Evolutionary conservation across 2,888 invertebrate genomes (phyloP).

Genomic region (Xanthorhoe spadicearia): DNA sequence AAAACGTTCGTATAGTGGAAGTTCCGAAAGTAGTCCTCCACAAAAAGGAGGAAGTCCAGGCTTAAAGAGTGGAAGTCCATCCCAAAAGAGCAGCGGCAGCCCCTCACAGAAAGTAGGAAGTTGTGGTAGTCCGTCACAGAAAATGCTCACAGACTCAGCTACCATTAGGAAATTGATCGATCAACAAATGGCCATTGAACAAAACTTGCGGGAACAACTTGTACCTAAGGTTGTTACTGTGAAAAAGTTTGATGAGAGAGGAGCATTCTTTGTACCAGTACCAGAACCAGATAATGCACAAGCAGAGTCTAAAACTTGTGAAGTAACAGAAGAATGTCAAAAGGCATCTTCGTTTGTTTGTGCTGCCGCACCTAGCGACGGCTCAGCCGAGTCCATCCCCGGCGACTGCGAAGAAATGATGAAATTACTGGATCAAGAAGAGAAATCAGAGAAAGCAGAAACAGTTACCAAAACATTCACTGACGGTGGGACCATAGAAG

Average conservation of each 20-base stretch:
- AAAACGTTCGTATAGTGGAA: slow-evolving; percentile 83
- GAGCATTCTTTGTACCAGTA: slow-evolving; percentile 79
- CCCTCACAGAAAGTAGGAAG: slow-evolving; percentile 79
- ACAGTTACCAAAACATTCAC: slow-evolving; percentile 61
- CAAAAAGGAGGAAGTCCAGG: slow-evolving; percentile 78
- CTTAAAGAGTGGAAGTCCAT: slow-evolving; percentile 78
- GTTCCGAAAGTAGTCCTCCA: slow-evolving; percentile 86
- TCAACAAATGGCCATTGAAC: slow-evolving; percentile 79
- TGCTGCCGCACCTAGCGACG: slow-evolving; percentile 78
- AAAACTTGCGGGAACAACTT: slow-evolving; percentile 68
- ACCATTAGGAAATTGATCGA: slow-evolving; percentile 80
- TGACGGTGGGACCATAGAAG: slow-evolving; percentile 72
- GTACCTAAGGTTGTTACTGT: slow-evolving; percentile 77
- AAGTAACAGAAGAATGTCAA: slow-evolving; percentile 73
- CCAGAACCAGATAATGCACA: slow-evolving; percentile 56
- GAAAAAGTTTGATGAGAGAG: slow-evolving; percentile 78
- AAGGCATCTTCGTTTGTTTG: slow-evolving; percentile 76
- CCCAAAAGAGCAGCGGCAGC: slow-evolving; percentile 76
- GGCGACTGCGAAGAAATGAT: slow-evolving; percentile 86
- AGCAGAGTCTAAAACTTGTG: slow-evolving; percentile 51
- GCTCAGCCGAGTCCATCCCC: slow-evolving; percentile 81
- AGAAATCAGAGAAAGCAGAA: slow-evolving; percentile 62
- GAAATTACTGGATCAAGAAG: slow-evolving; percentile 84
- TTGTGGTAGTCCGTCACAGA: slow-evolving; percentile 77
- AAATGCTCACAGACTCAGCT: slow-evolving; percentile 76